These are phyloP conservation scores for Pyxicephalus adspersus DNA, from an alignment of 2,113 vertebrate genomes.

Conservation along the genomic window DNA sequence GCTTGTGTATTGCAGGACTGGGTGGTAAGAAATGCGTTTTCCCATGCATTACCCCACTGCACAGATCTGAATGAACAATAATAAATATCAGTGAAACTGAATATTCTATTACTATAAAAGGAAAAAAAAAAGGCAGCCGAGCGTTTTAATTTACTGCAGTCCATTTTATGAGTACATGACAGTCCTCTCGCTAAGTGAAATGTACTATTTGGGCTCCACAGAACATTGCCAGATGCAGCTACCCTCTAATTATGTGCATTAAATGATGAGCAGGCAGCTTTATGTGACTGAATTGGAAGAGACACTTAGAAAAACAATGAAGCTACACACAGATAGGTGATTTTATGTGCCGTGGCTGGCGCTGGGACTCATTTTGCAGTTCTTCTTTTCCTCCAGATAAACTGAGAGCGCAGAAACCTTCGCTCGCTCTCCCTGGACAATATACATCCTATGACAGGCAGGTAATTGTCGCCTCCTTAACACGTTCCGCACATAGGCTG, in stretches of 20 bases:
- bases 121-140: too few relatives aligned
- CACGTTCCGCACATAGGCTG: slow-evolving; percentile 5
- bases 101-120: too few relatives aligned
- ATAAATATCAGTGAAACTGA: too few relatives aligned
- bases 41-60: too few relatives aligned
- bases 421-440: slow-evolving; percentile 7
- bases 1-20: too few relatives aligned
- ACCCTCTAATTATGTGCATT: slow-evolving; percentile 2
- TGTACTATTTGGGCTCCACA: background rate
- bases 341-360: slow-evolving; percentile 24
- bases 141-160: background rate
- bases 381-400: slow-evolving; percentile 9
- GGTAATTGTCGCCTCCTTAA: slow-evolving; percentile 23
- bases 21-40: too few relatives aligned
- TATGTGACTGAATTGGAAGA: slow-evolving; percentile 27
- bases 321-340: background rate
- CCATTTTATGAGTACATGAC: background rate
- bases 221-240: background rate
- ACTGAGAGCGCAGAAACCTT: background rate
- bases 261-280: slow-evolving; percentile 9
- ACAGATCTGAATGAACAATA: too few relatives aligned
- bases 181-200: background rate
- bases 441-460: slow-evolving; percentile 30
- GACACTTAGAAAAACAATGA: slow-evolving; percentile 35
- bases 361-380: background rate